phyloP scores from a whole-genome alignment of 2,888 invertebrate genomes.

The Nezara viridula region DNA sequence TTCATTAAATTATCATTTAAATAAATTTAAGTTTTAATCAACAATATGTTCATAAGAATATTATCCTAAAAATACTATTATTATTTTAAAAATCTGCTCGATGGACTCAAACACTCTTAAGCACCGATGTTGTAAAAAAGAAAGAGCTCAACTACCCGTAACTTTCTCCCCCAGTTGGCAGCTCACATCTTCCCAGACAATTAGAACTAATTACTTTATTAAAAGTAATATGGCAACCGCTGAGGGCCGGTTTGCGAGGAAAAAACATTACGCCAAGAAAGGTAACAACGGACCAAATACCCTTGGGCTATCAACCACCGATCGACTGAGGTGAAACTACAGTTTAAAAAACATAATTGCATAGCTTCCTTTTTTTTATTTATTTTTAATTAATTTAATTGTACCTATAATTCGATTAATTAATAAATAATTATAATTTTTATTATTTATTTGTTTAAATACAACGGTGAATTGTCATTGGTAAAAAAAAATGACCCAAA shows the following conservation, averaged over 20 bases:
- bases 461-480: too few relatives aligned
- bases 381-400: neutral
- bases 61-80: too few relatives aligned
- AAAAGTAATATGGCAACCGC: conserved; percentile 22
- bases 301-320: neutral
- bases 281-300: neutral
- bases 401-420: neutral
- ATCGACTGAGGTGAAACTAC: neutral
- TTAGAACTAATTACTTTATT: conserved; percentile 44
- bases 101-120: neutral
- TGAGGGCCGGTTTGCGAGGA: conserved; percentile 2
- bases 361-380: neutral
- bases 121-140: neutral
- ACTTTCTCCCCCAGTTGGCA: conserved; percentile 12
- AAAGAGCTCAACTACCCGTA: neutral
- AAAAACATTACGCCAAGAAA: neutral
- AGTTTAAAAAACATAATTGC: neutral
- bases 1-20: too few relatives aligned
- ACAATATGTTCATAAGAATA: too few relatives aligned
- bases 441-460: too few relatives aligned
- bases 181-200: conserved; percentile 47
- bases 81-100: too few relatives aligned
- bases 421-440: neutral
- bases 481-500: too few relatives aligned
- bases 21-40: too few relatives aligned